These are phyloP conservation scores for Euwallacea fornicatus DNA, from an alignment of 1,140 invertebrate genomes.

Conservation along the genomic window DNA sequence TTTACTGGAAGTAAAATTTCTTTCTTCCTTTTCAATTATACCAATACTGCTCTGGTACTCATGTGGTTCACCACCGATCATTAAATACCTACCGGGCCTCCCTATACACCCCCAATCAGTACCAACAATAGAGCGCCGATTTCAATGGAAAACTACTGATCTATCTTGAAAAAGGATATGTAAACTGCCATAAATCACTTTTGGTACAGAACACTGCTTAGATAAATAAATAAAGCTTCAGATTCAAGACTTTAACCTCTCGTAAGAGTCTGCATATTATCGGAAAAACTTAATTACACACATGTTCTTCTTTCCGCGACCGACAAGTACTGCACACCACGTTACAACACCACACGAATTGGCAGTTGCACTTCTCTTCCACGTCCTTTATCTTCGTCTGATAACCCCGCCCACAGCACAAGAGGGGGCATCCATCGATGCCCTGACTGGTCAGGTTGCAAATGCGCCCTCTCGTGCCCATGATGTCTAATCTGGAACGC, in stretches of 20 bases:
- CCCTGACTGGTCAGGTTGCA: slow-evolving; percentile 82
- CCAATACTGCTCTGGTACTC: too few species aligned
- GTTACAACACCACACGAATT: slow-evolving; percentile 92
- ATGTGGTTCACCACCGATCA: too few species aligned
- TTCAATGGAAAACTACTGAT: too few species aligned
- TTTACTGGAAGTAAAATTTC: too few species aligned
- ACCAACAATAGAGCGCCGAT: too few species aligned
- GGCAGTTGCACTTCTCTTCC: slow-evolving; percentile 88
- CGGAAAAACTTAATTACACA: slow-evolving; percentile 70
- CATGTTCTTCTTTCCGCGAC: slow-evolving; percentile 77
- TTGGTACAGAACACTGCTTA: background rate
- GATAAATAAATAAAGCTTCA: slow-evolving; percentile 32
- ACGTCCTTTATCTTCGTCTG: slow-evolving; percentile 83
- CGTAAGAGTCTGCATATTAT: background rate
- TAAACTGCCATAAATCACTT: slow-evolving; percentile 10
- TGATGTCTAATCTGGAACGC: slow-evolving; percentile 70
- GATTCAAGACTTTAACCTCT: slow-evolving; percentile 21
- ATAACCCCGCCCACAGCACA: slow-evolving; percentile 91
- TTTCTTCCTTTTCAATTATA: too few species aligned
- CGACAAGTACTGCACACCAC: slow-evolving; percentile 86
- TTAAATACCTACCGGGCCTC: too few species aligned
- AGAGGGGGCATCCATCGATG: slow-evolving; percentile 78
- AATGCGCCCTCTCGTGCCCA: slow-evolving; percentile 80
- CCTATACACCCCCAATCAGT: too few species aligned
- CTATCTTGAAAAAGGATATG: slow-evolving; percentile 11